These are phyloP conservation scores for Nymphalis c-album DNA, from an alignment of 2,888 invertebrate genomes.

Conservation along the genomic window DNA sequence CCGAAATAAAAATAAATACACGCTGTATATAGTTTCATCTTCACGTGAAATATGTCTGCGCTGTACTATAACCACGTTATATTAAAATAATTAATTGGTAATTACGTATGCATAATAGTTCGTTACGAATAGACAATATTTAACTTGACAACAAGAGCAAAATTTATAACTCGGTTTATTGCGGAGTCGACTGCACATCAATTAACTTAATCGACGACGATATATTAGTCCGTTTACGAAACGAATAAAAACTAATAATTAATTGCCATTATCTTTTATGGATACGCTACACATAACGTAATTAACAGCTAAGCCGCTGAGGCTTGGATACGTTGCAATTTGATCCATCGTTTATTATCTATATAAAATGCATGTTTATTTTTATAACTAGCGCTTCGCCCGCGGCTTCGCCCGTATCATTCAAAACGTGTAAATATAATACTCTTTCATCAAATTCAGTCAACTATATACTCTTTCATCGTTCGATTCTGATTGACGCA, in stretches of 20 bases:
- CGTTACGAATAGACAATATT: constrained; percentile 29
- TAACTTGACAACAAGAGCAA: constrained; percentile 29
- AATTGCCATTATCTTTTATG: constrained; percentile 8
- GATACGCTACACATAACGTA: not conserved
- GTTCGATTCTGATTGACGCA: too few relatives aligned
- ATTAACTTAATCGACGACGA: constrained; percentile 42
- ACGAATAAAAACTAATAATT: constrained; percentile 26
- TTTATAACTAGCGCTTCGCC: too few relatives aligned
- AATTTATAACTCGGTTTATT: constrained; percentile 37
- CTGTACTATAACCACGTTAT: not conserved
- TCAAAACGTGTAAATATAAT: too few relatives aligned
- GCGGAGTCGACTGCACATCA: constrained; percentile 42
- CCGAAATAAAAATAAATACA: too few relatives aligned
- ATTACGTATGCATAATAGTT: constrained; percentile 24
- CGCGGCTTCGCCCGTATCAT: too few relatives aligned
- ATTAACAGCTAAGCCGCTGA: not conserved
- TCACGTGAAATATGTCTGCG: not conserved
- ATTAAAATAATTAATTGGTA: constrained; percentile 23
- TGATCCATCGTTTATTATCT: too few relatives aligned
- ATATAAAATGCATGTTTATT: too few relatives aligned
- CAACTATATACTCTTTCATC: too few relatives aligned
- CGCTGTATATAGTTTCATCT: not conserved
- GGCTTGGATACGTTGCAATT: not conserved
- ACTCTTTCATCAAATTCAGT: too few relatives aligned
- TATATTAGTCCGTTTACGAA: constrained; percentile 33